Percentiles rank a stretch among this genome's conserved stretches.
These are phyloP conservation scores for Cryptus armator DNA, from an alignment of 2,888 invertebrate species.

Conservation along the genomic window DNA sequence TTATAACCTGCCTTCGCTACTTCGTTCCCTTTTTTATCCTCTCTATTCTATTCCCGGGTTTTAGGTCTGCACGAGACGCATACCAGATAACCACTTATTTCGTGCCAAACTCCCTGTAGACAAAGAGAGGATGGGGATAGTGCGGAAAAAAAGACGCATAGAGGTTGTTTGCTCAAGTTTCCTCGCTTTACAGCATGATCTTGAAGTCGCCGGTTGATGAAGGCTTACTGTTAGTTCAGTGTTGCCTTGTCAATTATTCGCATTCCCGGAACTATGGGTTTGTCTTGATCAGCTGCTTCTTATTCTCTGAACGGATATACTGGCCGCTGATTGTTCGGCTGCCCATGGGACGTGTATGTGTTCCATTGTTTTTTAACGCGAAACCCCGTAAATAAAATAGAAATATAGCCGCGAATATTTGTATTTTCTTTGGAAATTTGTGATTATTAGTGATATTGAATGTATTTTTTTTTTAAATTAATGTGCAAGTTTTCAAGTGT, in stretches of 20 bases:
- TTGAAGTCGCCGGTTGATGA: not conserved
- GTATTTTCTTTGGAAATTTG: too few species aligned
- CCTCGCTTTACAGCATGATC: not conserved
- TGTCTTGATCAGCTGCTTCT: not conserved
- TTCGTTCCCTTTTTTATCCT: not conserved
- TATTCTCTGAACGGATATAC: not conserved
- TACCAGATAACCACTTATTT: constrained; percentile 44
- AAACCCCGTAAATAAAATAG: too few species aligned
- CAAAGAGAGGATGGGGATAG: constrained; percentile 7
- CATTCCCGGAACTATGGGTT: not conserved
- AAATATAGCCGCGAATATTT: too few species aligned
- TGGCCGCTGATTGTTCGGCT: not conserved
- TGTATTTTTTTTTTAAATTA: too few species aligned
- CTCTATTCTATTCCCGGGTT: not conserved
- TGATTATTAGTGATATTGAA: too few species aligned
- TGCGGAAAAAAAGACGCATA: constrained; percentile 16
- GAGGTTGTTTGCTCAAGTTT: not conserved
- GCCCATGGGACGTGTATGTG: not conserved
- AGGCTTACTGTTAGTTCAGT: not conserved
- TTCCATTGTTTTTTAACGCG: not conserved
- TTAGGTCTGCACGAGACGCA: constrained; percentile 18
- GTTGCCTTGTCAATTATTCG: not conserved
- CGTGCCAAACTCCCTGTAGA: constrained; percentile 37
- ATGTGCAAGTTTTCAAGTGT: too few species aligned
- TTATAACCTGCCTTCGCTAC: not conserved